A percentile compares a stretch with the other conserved stretches of the same genome.
phyloP scores from a whole-genome alignment of 2,797 vertebrate genomes.

The Nyctalus aviator region DNA sequence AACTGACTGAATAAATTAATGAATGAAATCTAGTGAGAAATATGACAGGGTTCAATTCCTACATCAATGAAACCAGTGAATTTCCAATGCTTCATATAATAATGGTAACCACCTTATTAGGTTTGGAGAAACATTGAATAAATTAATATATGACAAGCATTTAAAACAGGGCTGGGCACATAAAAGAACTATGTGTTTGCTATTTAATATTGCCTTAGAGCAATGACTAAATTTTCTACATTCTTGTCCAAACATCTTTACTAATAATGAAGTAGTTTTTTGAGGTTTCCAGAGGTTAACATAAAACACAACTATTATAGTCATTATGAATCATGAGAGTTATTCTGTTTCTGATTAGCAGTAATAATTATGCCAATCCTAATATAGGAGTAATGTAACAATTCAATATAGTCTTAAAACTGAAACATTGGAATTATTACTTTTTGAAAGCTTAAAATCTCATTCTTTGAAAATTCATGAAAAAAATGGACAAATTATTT shows the following conservation, averaged over 20 bases:
- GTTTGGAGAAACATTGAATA: neutral
- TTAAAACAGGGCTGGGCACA: neutral
- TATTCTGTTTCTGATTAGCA: slow-evolving; percentile 1
- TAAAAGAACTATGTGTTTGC: slow-evolving; percentile 14
- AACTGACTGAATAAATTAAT: slow-evolving; percentile 16
- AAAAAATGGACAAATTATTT: neutral
- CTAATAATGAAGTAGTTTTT: slow-evolving; percentile 39
- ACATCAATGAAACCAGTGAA: neutral
- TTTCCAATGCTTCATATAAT: neutral
- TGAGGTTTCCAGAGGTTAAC: slow-evolving; percentile 36
- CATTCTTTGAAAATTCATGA: slow-evolving; percentile 50
- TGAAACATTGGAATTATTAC: neutral
- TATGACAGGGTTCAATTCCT: neutral
- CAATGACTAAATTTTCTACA: neutral
- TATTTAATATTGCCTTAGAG: slow-evolving; percentile 24
- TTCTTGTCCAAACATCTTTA: slow-evolving; percentile 9
- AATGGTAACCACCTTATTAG: neutral
- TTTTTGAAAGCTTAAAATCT: slow-evolving; percentile 21
- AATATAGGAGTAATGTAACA: neutral
- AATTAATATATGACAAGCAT: neutral
- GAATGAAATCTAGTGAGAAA: slow-evolving; percentile 20
- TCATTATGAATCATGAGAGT: neutral
- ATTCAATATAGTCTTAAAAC: neutral
- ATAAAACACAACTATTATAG: neutral
- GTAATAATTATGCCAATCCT: neutral